These are phyloP conservation scores for Eurosta solidaginis DNA, from an alignment of 1,140 invertebrate species.

Conservation along the genomic window DNA sequence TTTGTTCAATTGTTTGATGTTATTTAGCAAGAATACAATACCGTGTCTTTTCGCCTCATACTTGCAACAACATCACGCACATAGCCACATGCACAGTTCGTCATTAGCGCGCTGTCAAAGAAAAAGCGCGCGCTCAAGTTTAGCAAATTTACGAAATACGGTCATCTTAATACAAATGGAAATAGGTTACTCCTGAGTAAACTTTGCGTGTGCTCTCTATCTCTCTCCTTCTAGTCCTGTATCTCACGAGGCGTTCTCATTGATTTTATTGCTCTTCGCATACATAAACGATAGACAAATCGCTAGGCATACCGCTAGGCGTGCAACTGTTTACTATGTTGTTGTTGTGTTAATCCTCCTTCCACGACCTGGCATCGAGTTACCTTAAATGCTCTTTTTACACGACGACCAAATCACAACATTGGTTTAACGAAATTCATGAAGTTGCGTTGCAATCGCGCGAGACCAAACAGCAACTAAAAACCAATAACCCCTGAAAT, in stretches of 20 bases:
- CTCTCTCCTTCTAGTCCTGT: background rate
- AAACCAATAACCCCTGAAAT: slow-evolving; percentile 17
- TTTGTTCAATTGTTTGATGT: background rate
- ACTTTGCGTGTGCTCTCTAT: background rate
- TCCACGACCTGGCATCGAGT: background rate
- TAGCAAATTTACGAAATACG: background rate
- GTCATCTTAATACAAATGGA: background rate
- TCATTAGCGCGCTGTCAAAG: background rate
- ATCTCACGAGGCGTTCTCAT: background rate
- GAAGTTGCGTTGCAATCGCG: background rate
- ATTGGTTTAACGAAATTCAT: slow-evolving; percentile 19
- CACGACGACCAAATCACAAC: too few species aligned
- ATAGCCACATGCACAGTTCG: background rate
- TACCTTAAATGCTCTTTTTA: background rate
- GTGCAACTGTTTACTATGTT: background rate
- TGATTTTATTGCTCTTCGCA: background rate
- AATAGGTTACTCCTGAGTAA: background rate
- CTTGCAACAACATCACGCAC: background rate
- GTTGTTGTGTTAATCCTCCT: too few species aligned
- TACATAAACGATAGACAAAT: background rate
- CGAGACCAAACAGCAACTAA: background rate
- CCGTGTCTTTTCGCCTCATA: background rate
- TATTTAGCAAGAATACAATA: background rate
- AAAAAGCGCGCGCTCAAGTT: slow-evolving; percentile 26
- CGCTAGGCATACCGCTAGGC: background rate